These are phyloP conservation scores for Acanthosepion lycidas DNA, from an alignment of 2,888 invertebrate species.

Conservation along the genomic window DNA sequence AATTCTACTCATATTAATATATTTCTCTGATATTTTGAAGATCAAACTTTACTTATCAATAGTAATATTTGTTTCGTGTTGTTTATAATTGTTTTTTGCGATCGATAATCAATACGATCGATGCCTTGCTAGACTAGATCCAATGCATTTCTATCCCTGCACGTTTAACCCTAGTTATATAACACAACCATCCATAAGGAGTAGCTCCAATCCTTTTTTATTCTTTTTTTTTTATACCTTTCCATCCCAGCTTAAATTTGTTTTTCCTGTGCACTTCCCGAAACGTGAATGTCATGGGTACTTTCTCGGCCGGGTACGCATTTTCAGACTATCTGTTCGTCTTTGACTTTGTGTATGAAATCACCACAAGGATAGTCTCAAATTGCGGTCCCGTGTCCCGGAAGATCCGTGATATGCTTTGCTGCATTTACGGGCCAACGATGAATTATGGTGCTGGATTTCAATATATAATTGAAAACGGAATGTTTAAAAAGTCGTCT, in stretches of 20 bases:
- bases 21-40: too few species aligned
- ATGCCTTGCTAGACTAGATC: neutral
- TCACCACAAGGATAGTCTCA: neutral
- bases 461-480: neutral
- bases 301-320: neutral
- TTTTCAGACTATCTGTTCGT: neutral
- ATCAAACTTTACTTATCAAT: too few species aligned
- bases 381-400: neutral
- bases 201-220: neutral
- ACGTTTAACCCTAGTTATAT: neutral
- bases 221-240: neutral
- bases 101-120: neutral
- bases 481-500: neutral
- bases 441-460: neutral
- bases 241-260: neutral
- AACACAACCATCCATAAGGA: neutral
- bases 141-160: neutral
- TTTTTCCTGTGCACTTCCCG: neutral
- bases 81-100: neutral
- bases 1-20: too few species aligned
- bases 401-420: neutral
- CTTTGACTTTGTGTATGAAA: neutral
- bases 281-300: slow-evolving; percentile 15
- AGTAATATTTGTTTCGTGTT: too few species aligned
- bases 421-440: slow-evolving; percentile 33